These are phyloP conservation scores for Microcebus tavaratra DNA, from an alignment of 2,113 vertebrate species.

Conservation along the genomic window DNA sequence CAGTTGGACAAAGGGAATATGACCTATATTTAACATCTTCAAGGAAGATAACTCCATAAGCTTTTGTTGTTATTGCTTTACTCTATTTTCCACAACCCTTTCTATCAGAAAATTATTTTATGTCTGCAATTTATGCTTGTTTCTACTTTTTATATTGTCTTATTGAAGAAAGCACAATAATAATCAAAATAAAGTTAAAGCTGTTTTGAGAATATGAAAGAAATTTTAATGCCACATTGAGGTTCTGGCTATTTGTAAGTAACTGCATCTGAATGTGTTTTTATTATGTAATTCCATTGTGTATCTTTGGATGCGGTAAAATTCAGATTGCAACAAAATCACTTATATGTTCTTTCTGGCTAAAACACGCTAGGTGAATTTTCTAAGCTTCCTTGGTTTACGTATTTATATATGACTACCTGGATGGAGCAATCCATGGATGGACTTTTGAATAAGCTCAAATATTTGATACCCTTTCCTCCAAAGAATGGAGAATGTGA, in stretches of 20 bases:
- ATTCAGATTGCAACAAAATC: constrained; percentile 53
- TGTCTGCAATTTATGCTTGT: constrained; percentile 62
- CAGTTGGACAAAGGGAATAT: background rate
- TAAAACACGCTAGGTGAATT: constrained; percentile 68
- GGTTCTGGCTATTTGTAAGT: constrained; percentile 55
- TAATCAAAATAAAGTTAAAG: constrained; percentile 53
- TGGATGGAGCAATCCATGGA: constrained; percentile 58
- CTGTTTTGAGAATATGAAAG: constrained; percentile 62
- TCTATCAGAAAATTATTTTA: constrained; percentile 39
- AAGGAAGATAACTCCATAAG: constrained; percentile 33
- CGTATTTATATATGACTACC: constrained; percentile 79
- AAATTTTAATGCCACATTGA: constrained; percentile 53
- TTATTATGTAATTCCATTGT: constrained; percentile 55
- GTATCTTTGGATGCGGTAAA: constrained; percentile 54
- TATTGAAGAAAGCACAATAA: constrained; percentile 62
- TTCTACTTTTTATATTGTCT: constrained; percentile 72
- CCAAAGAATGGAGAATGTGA: constrained; percentile 55
- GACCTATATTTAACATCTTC: background rate
- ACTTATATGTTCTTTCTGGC: constrained; percentile 45
- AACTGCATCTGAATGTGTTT: constrained; percentile 63
- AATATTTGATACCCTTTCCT: constrained; percentile 64
- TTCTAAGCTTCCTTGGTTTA: constrained; percentile 81
- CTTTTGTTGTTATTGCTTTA: constrained; percentile 41
- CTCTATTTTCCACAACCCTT: background rate
- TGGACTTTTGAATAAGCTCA: constrained; percentile 64